phyloP scores from a whole-genome alignment of 2,797 vertebrate genomes.

The Pipistrellus kuhlii region DNA sequence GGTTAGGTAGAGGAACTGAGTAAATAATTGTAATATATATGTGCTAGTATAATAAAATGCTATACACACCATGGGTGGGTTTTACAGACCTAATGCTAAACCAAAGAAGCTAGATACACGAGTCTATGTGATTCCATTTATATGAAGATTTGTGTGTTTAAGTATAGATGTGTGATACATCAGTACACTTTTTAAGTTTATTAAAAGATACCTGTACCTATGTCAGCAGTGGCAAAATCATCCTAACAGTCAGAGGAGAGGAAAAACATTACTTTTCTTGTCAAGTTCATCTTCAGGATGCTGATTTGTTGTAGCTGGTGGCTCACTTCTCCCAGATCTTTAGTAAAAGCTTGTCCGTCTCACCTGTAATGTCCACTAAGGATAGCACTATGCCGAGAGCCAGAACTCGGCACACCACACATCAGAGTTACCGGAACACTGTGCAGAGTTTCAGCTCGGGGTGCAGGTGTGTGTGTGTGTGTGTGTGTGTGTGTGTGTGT shows the following conservation, averaged over 20 bases:
- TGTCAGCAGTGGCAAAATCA: background rate
- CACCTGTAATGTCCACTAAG: background rate
- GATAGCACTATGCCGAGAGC: background rate
- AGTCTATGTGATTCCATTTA: background rate
- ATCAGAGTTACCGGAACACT: background rate
- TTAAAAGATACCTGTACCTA: background rate
- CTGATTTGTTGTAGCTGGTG: background rate
- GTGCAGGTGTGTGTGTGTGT: background rate
- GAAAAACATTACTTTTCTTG: background rate
- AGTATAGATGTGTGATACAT: background rate
- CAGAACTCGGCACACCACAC: background rate
- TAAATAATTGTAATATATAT: background rate
- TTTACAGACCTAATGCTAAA: background rate
- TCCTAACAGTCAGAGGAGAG: background rate
- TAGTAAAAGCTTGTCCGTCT: background rate
- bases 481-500: too few relatives aligned
- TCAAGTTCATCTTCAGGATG: background rate
- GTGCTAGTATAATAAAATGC: background rate
- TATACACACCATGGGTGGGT: background rate
- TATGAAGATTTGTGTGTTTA: background rate
- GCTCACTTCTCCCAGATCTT: background rate
- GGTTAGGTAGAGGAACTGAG: background rate
- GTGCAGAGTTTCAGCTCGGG: accelerated
- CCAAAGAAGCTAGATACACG: background rate
- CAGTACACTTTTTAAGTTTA: background rate